A percentile compares a stretch with the other conserved stretches of the same genome.
Conservation (phyloP, 1,140 invertebrate genomes). For the Anoplolepis gracilipes region DNA sequence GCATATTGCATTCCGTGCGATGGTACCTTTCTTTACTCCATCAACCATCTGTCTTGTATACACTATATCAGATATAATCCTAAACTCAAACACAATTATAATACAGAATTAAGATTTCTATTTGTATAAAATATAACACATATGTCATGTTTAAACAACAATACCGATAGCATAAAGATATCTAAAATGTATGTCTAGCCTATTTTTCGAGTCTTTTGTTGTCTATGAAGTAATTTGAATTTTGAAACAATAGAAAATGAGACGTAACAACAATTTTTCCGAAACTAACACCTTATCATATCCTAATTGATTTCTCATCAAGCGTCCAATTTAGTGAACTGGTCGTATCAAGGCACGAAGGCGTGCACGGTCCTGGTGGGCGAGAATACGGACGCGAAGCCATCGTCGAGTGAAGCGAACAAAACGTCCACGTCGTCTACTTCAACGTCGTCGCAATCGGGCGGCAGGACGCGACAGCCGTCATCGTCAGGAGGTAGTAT, state of each 20-base stretch:
- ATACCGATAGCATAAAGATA: not conserved
- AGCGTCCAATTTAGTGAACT: constrained; percentile 93
- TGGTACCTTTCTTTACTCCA: constrained; percentile 20
- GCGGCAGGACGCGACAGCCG: constrained; percentile 86
- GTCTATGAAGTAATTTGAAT: not conserved
- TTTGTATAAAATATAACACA: too few relatives aligned
- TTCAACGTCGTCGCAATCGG: constrained; percentile 87
- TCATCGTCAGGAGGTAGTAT: constrained; percentile 90
- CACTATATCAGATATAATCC: not conserved
- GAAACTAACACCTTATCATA: constrained; percentile 19
- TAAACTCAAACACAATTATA: not conserved
- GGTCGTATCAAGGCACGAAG: constrained; percentile 92
- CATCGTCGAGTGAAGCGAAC: constrained; percentile 87
- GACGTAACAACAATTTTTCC: not conserved
- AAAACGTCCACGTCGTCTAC: constrained; percentile 87
- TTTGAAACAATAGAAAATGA: not conserved
- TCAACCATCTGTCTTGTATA: not conserved
- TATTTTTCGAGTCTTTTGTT: not conserved
- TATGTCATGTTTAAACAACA: not conserved
- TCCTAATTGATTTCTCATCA: constrained; percentile 55
- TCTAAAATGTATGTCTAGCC: not conserved
- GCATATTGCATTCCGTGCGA: constrained; percentile 20
- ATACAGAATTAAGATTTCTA: not conserved
- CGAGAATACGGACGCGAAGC: constrained; percentile 89
- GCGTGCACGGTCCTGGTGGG: constrained; percentile 94